Percentiles rank a stretch among this genome's conserved stretches.
These are phyloP conservation scores for Syngnathus typhle DNA, from an alignment of 2,113 vertebrate species.

Conservation along the genomic window DNA sequence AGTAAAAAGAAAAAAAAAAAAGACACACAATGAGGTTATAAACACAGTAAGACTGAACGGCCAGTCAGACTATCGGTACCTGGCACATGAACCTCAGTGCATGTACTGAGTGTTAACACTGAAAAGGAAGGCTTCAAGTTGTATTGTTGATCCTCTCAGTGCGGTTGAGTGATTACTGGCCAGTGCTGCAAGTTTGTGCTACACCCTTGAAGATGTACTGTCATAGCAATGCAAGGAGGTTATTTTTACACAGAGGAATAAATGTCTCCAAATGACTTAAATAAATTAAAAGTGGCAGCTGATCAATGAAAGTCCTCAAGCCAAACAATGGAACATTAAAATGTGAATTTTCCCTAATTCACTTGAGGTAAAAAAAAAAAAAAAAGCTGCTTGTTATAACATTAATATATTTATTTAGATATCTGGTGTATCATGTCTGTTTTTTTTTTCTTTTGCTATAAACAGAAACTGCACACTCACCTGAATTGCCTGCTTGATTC, in stretches of 20 bases:
- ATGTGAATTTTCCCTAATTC: slow-evolving; percentile 5
- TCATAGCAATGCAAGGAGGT: not conserved
- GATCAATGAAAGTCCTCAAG: not conserved
- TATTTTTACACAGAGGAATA: not conserved
- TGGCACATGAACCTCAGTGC: not conserved
- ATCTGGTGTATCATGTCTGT: not conserved
- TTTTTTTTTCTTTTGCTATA: slow-evolving; percentile 7
- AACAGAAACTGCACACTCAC: slow-evolving; percentile 10
- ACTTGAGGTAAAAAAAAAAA: not conserved
- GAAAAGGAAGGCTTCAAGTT: not conserved
- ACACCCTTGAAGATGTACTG: not conserved
- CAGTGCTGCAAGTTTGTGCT: not conserved
- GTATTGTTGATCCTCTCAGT: not conserved
- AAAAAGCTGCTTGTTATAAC: not conserved
- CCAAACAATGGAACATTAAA: not conserved
- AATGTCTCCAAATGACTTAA: not conserved
- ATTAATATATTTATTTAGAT: not conserved
- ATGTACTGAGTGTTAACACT: slow-evolving; percentile 5
- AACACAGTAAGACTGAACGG: not conserved
- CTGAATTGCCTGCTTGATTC: slow-evolving; percentile 4
- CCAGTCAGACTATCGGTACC: too few species aligned
- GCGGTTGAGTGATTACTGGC: not conserved
- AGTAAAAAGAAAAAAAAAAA: not conserved
- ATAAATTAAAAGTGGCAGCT: not conserved
- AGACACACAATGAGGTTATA: not conserved